Conservation (phyloP, 2,113 vertebrate genomes). For the Amazona guildingii region DNA sequence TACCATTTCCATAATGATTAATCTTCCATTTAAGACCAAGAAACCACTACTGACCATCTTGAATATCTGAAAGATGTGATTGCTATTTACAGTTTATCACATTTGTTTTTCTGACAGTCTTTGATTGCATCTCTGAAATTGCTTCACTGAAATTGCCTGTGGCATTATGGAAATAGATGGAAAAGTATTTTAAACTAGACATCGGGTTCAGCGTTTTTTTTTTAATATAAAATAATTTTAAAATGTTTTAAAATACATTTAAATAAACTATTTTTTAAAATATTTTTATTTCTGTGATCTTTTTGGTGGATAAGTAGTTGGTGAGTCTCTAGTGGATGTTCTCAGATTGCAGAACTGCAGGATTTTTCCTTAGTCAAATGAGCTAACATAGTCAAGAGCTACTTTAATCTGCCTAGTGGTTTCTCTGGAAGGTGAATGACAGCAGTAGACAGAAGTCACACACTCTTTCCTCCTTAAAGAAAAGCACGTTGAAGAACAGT, state of each 20-base stretch:
- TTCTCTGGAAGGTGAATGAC: background rate
- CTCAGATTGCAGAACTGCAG: background rate
- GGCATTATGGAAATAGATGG: background rate
- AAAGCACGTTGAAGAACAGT: background rate
- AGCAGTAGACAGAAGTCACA: background rate
- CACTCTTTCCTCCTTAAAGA: background rate
- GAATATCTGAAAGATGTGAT: background rate
- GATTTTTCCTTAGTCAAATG: background rate
- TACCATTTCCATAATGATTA: background rate
- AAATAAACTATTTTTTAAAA: background rate
- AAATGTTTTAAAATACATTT: background rate
- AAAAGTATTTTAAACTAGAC: background rate
- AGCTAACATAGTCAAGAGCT: background rate
- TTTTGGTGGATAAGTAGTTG: background rate
- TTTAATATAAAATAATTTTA: background rate
- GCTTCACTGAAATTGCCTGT: background rate
- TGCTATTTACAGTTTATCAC: background rate
- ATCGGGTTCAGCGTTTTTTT: background rate
- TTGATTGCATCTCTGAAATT: background rate
- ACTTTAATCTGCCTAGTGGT: background rate
- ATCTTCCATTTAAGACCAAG: background rate
- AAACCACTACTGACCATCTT: background rate
- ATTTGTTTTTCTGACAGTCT: conserved; percentile 3
- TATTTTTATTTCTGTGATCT: background rate
- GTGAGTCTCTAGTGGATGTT: background rate